phyloP scores from a whole-genome alignment of 2,113 vertebrate species.

The Phyllostomus discolor region DNA sequence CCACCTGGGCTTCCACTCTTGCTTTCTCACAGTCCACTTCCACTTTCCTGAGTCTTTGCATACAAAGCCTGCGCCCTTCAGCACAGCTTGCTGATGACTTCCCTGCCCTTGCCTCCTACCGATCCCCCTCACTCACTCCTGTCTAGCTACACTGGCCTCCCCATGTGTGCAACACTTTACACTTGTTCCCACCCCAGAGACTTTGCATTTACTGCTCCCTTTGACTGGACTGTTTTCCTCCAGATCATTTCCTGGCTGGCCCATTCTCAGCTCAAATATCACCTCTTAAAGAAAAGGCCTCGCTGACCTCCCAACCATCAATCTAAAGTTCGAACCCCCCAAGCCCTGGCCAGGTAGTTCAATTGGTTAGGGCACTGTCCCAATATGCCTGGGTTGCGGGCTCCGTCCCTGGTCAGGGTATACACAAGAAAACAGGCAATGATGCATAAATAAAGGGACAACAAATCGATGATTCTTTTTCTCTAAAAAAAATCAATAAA shows the following conservation, averaged over 20 bases:
- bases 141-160: background rate
- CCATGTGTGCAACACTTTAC: background rate
- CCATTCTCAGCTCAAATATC: background rate
- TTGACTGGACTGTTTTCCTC: background rate
- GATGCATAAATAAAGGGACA: too few relatives aligned
- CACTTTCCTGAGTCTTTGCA: background rate
- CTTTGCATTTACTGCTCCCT: background rate
- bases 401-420: too few relatives aligned
- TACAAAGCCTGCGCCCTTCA: background rate
- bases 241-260: background rate
- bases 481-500: too few relatives aligned
- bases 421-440: too few relatives aligned
- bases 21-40: background rate
- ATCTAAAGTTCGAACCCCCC: background rate
- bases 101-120: background rate
- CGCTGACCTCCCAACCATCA: background rate
- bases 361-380: too few relatives aligned
- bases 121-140: too few relatives aligned
- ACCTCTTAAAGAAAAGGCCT: background rate
- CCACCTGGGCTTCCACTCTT: background rate
- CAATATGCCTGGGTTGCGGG: too few relatives aligned
- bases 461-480: too few relatives aligned
- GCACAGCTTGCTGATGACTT: background rate
- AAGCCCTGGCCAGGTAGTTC: too few relatives aligned
- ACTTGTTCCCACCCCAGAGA: background rate